phyloP scores from a whole-genome alignment of 2,888 invertebrate species.

The Phortica magna region DNA sequence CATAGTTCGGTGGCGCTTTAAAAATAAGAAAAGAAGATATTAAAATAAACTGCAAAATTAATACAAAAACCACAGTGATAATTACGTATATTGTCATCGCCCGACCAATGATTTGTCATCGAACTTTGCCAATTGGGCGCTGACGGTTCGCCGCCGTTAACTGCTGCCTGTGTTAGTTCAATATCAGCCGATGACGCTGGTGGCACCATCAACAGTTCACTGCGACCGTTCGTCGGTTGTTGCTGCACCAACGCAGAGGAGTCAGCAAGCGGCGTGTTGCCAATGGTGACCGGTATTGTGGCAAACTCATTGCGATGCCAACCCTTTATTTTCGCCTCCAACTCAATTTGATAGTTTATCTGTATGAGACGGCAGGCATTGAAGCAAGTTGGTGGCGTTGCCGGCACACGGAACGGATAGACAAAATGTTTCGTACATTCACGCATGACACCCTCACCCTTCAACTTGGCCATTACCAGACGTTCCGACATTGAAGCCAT shows the following conservation, averaged over 20 bases:
- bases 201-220: conserved; percentile 6
- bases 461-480: conserved; percentile 59
- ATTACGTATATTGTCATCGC: conserved; percentile 57
- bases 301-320: conserved; percentile 63
- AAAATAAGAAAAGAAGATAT: background rate
- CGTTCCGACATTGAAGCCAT: conserved; percentile 57
- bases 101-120: conserved; percentile 58
- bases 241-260: conserved; percentile 44
- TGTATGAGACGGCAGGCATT: conserved; percentile 71
- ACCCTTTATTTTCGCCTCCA: conserved; percentile 66
- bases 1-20: conserved; percentile 74
- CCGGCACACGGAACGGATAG: conserved; percentile 66
- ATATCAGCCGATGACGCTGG: conserved; percentile 10
- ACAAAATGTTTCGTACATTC: conserved; percentile 62
- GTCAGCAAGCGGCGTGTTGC: conserved; percentile 70
- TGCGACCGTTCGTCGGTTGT: conserved; percentile 42
- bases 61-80: background rate
- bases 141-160: conserved; percentile 21
- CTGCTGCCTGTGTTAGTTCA: conserved; percentile 42
- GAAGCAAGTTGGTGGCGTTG: conserved; percentile 74
- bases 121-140: background rate
- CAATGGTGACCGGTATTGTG: conserved; percentile 73
- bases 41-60: background rate
- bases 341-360: conserved; percentile 70
- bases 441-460: conserved; percentile 57